Evolutionary conservation across 2,113 vertebrate species (phyloP).

Genomic region (Ceuthmochares aereus): DNA sequence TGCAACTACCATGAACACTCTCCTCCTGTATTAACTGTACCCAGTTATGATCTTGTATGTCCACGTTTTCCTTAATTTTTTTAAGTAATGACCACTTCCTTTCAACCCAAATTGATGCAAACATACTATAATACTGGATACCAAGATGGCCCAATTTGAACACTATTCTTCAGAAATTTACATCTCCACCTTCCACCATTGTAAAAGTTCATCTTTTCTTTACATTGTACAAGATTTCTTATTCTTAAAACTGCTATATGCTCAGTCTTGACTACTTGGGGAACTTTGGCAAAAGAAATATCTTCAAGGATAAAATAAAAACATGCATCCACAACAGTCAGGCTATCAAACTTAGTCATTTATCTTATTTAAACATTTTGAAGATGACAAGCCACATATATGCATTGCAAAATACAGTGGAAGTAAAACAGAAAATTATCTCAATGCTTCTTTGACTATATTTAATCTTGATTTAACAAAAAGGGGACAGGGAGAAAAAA

Average conservation of each 20-base stretch:
- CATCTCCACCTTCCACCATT: not conserved
- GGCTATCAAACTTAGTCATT: not conserved
- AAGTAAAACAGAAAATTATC: not conserved
- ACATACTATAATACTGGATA: not conserved
- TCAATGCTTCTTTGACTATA: not conserved
- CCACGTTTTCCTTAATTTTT: not conserved
- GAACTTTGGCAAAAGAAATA: not conserved
- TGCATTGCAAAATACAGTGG: not conserved
- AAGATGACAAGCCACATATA: not conserved
- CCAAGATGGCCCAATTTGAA: not conserved
- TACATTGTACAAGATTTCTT: not conserved
- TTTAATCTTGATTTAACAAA: not conserved
- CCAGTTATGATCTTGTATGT: not conserved
- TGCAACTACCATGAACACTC: conserved; percentile 15
- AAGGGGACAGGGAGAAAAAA: not conserved
- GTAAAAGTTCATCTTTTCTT: not conserved
- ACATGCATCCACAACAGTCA: not conserved
- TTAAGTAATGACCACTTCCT: not conserved
- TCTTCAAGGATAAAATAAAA: not conserved
- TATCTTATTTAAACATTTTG: not conserved
- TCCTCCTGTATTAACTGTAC: not conserved
- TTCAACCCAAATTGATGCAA: not conserved
- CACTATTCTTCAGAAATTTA: not conserved
- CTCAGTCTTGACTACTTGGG: not conserved
- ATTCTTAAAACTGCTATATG: not conserved